A percentile compares a stretch with the other conserved stretches of the same genome.
Conservation (phyloP, 1,140 invertebrate genomes). For the Bombus polaris region DNA sequence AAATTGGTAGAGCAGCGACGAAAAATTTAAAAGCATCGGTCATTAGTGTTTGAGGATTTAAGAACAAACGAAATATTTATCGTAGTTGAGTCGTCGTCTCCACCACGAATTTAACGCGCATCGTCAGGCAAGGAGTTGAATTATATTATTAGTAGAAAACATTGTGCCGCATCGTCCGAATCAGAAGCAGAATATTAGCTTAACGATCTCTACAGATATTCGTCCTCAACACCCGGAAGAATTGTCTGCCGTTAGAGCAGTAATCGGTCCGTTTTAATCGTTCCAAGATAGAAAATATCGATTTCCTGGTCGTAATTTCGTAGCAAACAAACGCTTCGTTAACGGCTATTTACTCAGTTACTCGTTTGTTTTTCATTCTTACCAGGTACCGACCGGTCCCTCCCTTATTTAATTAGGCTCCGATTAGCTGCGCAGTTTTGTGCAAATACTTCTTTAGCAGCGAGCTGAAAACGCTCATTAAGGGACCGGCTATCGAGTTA, state of each 20-base stretch:
- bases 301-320: background rate
- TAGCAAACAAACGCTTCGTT: conserved; percentile 48
- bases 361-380: conserved; percentile 61
- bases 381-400: background rate
- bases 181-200: background rate
- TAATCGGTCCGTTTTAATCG: conserved; percentile 10
- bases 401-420: conserved; percentile 67
- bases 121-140: no score
- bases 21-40: no score
- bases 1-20: no score
- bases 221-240: background rate
- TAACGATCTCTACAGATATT: background rate
- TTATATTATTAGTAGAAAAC: no score
- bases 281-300: conserved; percentile 32
- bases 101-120: no score
- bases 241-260: no score
- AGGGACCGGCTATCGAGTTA: conserved; percentile 63
- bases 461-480: conserved; percentile 67
- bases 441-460: conserved; percentile 65
- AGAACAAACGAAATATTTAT: no score
- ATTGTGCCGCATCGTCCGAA: no score
- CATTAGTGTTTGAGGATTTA: no score
- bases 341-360: conserved; percentile 58
- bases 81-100: no score
- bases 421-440: conserved; percentile 67